A percentile compares a stretch with the other conserved stretches of the same genome.
Conservation (phyloP, 2,888 invertebrate genomes). For the Lasioglossum figueresi region DNA sequence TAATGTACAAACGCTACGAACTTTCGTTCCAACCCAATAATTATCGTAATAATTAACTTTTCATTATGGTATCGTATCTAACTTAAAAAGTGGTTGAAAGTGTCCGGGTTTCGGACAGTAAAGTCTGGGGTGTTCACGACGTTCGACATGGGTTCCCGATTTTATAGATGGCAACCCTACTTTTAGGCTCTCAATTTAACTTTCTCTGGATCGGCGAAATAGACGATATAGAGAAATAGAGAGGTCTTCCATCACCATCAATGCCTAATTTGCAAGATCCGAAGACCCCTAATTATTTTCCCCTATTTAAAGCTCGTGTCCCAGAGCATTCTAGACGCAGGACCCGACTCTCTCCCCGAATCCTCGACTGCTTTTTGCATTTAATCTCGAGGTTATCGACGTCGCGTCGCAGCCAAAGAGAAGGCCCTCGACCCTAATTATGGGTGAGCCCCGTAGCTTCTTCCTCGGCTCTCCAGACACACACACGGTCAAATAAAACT, state of each 20-base stretch:
- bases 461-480: slow-evolving; percentile 14
- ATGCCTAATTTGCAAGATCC: neutral
- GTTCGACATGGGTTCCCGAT: too few species aligned
- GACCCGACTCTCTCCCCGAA: neutral
- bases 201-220: neutral
- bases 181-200: too few species aligned
- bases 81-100: too few species aligned
- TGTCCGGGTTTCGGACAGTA: too few species aligned
- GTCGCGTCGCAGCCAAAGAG: slow-evolving; percentile 21
- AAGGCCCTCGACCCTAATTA: slow-evolving; percentile 50
- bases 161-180: too few species aligned
- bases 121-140: too few species aligned
- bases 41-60: too few species aligned
- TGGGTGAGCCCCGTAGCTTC: neutral
- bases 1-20: too few species aligned
- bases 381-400: slow-evolving; percentile 34
- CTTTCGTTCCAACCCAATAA: too few species aligned
- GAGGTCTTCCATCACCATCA: too few species aligned
- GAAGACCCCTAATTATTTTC: neutral
- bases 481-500: slow-evolving; percentile 12
- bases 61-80: too few species aligned
- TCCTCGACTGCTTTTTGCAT: slow-evolving; percentile 21
- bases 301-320: neutral
- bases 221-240: neutral
- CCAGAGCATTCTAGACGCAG: neutral